Evolutionary conservation across 2,888 invertebrate species (phyloP).

Genomic region (Phaedon cochleariae): DNA sequence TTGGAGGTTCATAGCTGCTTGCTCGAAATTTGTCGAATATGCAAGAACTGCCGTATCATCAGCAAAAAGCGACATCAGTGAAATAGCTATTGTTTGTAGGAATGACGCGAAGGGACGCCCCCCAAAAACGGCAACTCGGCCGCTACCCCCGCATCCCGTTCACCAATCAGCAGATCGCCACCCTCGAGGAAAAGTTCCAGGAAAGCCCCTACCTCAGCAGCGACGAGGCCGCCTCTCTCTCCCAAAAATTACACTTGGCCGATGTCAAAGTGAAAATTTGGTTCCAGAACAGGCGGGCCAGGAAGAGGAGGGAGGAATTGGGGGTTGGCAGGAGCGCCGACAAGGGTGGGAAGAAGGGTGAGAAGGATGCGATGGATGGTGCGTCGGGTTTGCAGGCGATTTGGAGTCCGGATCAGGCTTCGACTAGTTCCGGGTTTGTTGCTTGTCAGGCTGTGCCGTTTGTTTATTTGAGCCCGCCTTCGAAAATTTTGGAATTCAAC

Average conservation of each 20-base stretch:
- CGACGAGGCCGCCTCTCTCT: conserved; percentile 71
- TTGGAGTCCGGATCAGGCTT: background rate
- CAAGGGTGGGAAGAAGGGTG: background rate
- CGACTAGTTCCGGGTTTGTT: background rate
- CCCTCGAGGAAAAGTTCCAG: conserved; percentile 74
- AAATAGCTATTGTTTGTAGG: conserved; percentile 50
- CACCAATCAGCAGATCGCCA: conserved; percentile 72
- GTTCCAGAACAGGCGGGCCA: conserved; percentile 83
- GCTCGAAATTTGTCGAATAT: too few relatives aligned
- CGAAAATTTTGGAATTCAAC: background rate
- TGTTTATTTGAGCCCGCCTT: background rate
- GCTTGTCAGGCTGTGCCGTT: background rate
- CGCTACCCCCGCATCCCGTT: conserved; percentile 79
- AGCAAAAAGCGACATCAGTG: too few relatives aligned
- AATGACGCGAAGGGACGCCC: conserved; percentile 56
- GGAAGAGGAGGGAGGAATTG: conserved; percentile 72
- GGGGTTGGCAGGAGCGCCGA: background rate
- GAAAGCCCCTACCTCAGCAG: conserved; percentile 75
- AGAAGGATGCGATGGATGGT: background rate
- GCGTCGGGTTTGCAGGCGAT: background rate
- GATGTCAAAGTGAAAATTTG: conserved; percentile 81
- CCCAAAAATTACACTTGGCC: conserved; percentile 70
- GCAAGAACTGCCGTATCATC: too few relatives aligned
- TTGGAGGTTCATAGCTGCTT: too few relatives aligned
- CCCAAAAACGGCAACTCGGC: conserved; percentile 68